Conservation (phyloP, 2,888 invertebrate genomes). For the Acanthosepion lycidas region DNA sequence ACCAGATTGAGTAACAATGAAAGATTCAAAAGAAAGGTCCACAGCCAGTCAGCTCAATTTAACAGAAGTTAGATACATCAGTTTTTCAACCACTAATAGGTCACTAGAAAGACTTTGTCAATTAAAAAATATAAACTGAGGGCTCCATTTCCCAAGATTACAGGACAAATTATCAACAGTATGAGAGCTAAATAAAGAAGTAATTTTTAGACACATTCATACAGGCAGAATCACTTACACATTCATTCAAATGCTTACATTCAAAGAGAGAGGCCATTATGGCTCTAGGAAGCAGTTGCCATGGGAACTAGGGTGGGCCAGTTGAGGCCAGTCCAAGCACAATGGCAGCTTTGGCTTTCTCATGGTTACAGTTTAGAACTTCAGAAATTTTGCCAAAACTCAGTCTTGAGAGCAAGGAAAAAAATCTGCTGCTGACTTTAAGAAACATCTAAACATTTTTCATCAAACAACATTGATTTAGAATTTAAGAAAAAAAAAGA, state of each 20-base stretch:
- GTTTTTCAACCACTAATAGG: slow-evolving; percentile 12
- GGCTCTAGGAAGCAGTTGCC: background rate
- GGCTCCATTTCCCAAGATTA: slow-evolving; percentile 17
- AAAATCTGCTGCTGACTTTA: background rate
- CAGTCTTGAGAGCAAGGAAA: background rate
- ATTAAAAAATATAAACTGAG: slow-evolving; percentile 21
- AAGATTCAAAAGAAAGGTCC: too few species aligned
- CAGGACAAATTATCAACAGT: background rate
- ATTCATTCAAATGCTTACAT: background rate
- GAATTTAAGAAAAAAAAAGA: background rate
- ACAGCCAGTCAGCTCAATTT: background rate
- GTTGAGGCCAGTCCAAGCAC: background rate
- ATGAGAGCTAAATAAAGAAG: background rate
- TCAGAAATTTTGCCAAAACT: slow-evolving; percentile 11
- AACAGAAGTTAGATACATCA: slow-evolving; percentile 4
- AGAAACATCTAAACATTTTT: slow-evolving; percentile 1
- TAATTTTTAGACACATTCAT: background rate
- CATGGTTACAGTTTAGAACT: background rate
- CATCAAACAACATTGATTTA: slow-evolving; percentile 33
- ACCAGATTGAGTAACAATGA: background rate
- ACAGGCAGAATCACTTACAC: background rate
- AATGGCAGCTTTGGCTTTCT: slow-evolving; percentile 15
- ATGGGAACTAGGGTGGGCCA: slow-evolving; percentile 33
- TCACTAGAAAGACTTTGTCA: slow-evolving; percentile 33
- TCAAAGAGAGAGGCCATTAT: background rate